Conservation (phyloP, 2,113 vertebrate genomes). For the Poeciliopsis prolifica region DNA sequence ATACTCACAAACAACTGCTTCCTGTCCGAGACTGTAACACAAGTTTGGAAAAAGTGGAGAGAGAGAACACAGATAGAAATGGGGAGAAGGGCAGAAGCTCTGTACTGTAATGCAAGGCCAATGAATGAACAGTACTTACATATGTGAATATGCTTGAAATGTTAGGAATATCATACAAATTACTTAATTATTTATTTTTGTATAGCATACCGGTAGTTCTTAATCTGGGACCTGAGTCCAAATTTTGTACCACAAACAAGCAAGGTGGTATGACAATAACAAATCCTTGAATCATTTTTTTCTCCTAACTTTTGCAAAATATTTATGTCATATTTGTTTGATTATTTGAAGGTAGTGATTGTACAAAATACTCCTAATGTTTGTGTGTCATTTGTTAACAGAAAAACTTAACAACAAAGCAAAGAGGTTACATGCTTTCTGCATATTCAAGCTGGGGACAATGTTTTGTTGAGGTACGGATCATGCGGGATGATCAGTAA, state of each 20-base stretch:
- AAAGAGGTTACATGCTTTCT: slow-evolving; percentile 45
- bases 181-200: too few relatives aligned
- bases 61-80: slow-evolving; percentile 66
- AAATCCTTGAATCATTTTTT: neutral
- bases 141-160: slow-evolving; percentile 45
- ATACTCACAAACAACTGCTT: slow-evolving; percentile 84
- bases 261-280: too few relatives aligned
- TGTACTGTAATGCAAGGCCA: slow-evolving; percentile 53
- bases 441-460: slow-evolving; percentile 58
- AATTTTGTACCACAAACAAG: too few relatives aligned
- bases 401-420: neutral
- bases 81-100: slow-evolving; percentile 67
- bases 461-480: slow-evolving; percentile 24
- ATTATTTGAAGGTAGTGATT: neutral
- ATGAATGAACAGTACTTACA: slow-evolving; percentile 49
- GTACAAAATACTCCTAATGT: slow-evolving; percentile 10
- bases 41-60: slow-evolving; percentile 65
- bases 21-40: slow-evolving; percentile 82
- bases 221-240: too few relatives aligned
- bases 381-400: slow-evolving; percentile 33
- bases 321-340: neutral
- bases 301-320: neutral
- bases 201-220: too few relatives aligned
- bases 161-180: neutral
- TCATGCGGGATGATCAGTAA: slow-evolving; percentile 54